Evolutionary conservation across 1,140 invertebrate species (phyloP), one percentile per base, ranked within the genome.

Genomic region (Oncopeltus fasciatus): DNA sequence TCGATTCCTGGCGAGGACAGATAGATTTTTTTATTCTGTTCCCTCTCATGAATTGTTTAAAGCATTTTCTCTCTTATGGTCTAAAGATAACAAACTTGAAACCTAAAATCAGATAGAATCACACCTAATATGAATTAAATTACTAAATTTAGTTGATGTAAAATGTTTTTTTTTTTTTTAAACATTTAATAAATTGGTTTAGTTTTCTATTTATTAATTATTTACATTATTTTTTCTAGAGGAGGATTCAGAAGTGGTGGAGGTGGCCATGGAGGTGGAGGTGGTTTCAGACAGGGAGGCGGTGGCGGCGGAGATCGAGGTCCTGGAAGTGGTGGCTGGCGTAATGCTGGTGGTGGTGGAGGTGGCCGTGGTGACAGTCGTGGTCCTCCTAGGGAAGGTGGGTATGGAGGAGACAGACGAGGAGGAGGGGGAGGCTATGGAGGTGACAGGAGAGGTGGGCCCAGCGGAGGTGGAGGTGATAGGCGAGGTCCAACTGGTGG

Each of bases 281-380:
- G 62, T 8, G 20, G 61, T 20, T 28, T 46, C 9, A 64, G 59
- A 58, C 61, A 62, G 21, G 31, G 43, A 51, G 20, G 43, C 14
- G 57, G 61, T 31, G n/a, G n/a, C 29, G 64, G 31, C 57, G 67
- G 51, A 59, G 65, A 21, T 20, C 53, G n/a, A 59, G 59, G 60
- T 38, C 60, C 44, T 57, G 61, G 33, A 62, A 44, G 16, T 18
- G 61, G 29, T 29, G 33, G 24, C 20, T 47, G 64, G 46, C 61
- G 63, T 27, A 46, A 61, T 21, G 47, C 38, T 57, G 60, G 57
- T 43, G 57, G 29, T 20, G 46, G 65, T 33, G 59, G 57, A 18
- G 21, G 57, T 4, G 53, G 57, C 2, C 24, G 59, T 51, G 65
- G 59, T 20, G 59, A 27, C 11, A 24, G 49, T 9, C 44, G 44